Base-by-base conservation (phyloP, 2,113 vertebrate genomes). In the Otus sunia region DNA sequence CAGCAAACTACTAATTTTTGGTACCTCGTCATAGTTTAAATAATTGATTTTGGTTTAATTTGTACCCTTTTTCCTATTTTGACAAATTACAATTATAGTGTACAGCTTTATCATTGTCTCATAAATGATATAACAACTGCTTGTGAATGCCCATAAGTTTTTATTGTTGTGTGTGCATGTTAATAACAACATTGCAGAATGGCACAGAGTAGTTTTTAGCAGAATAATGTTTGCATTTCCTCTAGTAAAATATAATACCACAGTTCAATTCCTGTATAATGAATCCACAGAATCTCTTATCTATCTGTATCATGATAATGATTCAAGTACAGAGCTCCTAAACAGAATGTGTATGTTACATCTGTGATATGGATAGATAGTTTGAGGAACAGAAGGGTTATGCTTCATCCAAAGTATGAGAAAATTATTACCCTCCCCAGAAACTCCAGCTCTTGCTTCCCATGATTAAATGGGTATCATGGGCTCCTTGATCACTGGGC, bases 61-160 rank as follows among this genome's bases (percentile, higher is more conserved):
- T 82, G 73, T 50, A 75, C 29, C 12, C 69, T 75, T 78, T 96
- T 78, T 55, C 56, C 74, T 73, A 34, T 92, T 92, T 96, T 88
- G 63, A 73, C 76, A 87, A 86, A 87, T 90, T 63, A 37, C 5
- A 0, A 92, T 92, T 92, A 90, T 47, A 91, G 80, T 39, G 62
- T 96, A 91, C 84, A 82, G 94, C 69, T 88, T 90, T 60, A 47
- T 91, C 92, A 92, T 94, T 97, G 89, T 94, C 87, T 91, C 76
- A 69, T 95, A 96, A 96, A 96, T 87, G 52, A 85, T 79, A 78
- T 79, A 95, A 92, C 93, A 91, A 95, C 84, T 94, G 74, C 58
- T 78, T 94, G 66, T 53, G 66, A 72, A 88, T 90, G 82, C 80
- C 84, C 77, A 12, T 76, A 97, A 90, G 94, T 91, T 97, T 96